Evolutionary conservation across 2,888 invertebrate genomes (phyloP), one percentile per base, ranked within the genome.

Genomic region (Drosophila quasianomalipes): DNA sequence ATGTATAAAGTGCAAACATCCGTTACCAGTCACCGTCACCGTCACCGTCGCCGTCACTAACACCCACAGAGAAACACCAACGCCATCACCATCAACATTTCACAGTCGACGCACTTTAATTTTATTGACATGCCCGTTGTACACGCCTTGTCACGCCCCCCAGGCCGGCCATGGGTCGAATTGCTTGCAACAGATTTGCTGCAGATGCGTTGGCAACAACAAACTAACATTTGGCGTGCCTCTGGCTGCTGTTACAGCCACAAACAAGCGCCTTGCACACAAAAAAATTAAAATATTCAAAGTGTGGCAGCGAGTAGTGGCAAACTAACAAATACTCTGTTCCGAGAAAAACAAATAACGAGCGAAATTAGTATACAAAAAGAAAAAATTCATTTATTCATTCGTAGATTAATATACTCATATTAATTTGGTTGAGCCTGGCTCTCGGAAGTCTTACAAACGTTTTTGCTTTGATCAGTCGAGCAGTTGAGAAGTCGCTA

Each of bases 71-170:
- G 55, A 28, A 33, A 37, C 26, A 14, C n/a, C 59, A 72, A 22
- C 55, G 58, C 28, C 60, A 61, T 33, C 60, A 70, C 59, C 49
- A 59, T 64, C 51, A 70, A 62, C 68, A 54, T 59, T 53, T 62
- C 73, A 57, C 77, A 69, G 53, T 41, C 28, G 51, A 72, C 82
- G 76, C 74, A 85, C 91, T 85, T 90, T 65, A 90, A 75, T 91
- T 86, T 86, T 86, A 90, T 91, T 82, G 79, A 84, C 91, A 83
- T 86, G 84, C 71, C 64, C 81, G 62, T 52, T 63, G 57, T 16
- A 55, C 47, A 22, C 71, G 71, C 68, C 72, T 28, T 71, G 19
- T 60, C 51, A 58, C 57, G 55, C 37, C 31, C 44, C 33, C n/a
- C 10, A 14, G 6, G 14, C 52, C n/a, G 28, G 28, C 63, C 63